A percentile compares a stretch with the other conserved stretches of the same genome.
These are phyloP conservation scores for Odontesthes bonariensis DNA, from an alignment of 2,113 vertebrate genomes.

Conservation along the genomic window DNA sequence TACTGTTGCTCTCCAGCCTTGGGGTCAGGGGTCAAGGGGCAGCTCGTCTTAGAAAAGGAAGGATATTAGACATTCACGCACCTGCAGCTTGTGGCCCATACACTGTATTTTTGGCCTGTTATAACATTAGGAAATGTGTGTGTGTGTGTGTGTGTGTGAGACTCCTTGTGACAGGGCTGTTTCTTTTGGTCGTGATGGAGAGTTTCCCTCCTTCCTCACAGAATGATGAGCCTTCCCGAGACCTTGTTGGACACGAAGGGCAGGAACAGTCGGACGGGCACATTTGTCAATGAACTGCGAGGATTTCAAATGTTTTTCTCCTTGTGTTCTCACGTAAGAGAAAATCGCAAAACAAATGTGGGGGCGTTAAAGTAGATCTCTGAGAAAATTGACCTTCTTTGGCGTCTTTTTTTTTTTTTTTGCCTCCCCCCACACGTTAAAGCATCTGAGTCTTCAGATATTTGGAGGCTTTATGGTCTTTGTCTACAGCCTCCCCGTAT, in stretches of 20 bases:
- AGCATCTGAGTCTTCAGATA: not conserved
- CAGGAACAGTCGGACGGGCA: not conserved
- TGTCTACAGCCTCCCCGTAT: not conserved
- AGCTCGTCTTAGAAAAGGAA: too few species aligned
- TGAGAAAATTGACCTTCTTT: not conserved
- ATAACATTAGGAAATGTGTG: constrained; percentile 8
- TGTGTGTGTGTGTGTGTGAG: constrained; percentile 6
- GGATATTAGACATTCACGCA: constrained; percentile 6
- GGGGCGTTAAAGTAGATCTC: not conserved
- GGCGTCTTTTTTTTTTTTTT: not conserved
- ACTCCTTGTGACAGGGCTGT: constrained; percentile 28
- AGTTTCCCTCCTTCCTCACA: constrained; percentile 59
- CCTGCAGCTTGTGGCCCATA: constrained; percentile 10
- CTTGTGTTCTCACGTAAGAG: too few species aligned
- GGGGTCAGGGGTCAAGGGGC: not conserved
- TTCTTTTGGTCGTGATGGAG: constrained; percentile 46
- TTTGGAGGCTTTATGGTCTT: not conserved
- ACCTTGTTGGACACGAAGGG: constrained; percentile 13
- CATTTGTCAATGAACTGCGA: constrained; percentile 7
- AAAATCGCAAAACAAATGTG: too few species aligned
- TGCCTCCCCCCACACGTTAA: not conserved
- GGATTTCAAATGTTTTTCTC: not conserved
- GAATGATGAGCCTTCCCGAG: constrained; percentile 43
- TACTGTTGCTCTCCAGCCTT: not conserved
- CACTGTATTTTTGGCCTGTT: constrained; percentile 22